A percentile compares a stretch with the other conserved stretches of the same genome.
Evolutionary conservation across 2,797 vertebrate species (phyloP).

Genomic region (Myotis daubentonii): DNA sequence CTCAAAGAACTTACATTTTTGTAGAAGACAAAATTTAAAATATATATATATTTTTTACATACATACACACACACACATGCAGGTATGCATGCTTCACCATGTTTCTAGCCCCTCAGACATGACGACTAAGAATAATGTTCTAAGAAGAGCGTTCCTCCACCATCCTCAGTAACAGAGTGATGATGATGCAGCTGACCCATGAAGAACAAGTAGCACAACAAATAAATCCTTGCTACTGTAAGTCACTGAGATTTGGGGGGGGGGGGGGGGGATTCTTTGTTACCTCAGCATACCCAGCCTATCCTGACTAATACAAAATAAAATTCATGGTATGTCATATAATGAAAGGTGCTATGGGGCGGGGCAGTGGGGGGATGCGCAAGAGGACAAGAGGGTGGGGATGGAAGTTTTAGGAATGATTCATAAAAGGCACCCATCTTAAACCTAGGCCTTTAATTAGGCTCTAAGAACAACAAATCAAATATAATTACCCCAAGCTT

Average conservation of each 20-base stretch:
- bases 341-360: background rate
- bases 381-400: background rate
- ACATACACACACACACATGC: no score
- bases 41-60: background rate
- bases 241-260: background rate
- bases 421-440: constrained; percentile 8
- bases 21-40: background rate
- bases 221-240: background rate
- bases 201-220: background rate
- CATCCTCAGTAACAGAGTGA: background rate
- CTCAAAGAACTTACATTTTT: background rate
- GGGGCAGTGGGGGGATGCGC: background rate
- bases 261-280: background rate
- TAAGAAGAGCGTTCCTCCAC: background rate
- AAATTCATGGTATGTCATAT: background rate
- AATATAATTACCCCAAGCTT: constrained; percentile 1
- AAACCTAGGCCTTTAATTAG: constrained; percentile 46
- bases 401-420: background rate
- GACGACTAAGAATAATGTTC: background rate
- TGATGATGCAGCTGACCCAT: background rate
- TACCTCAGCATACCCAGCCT: background rate
- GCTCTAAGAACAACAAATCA: background rate
- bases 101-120: background rate
- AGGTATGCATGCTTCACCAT: background rate
- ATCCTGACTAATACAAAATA: background rate